Evolutionary conservation across 2,113 vertebrate genomes (phyloP).

Genomic region (Forbesichthys papilliferus): DNA sequence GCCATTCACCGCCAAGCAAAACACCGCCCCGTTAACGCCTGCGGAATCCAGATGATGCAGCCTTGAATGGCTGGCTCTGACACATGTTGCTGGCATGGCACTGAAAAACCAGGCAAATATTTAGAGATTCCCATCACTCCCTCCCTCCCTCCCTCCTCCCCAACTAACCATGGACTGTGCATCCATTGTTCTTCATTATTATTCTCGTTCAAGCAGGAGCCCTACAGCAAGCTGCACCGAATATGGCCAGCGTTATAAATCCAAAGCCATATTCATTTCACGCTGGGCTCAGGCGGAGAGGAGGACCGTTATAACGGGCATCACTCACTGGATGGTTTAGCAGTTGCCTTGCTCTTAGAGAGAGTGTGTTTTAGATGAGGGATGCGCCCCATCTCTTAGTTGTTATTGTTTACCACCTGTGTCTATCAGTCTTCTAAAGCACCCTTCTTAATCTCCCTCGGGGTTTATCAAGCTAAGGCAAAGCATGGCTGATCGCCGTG

Average conservation of each 20-base stretch:
- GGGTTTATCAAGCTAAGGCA: conserved; percentile 22
- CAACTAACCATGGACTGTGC: not conserved
- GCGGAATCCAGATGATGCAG: conserved; percentile 27
- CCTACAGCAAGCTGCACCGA: conserved; percentile 30
- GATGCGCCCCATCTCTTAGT: not conserved
- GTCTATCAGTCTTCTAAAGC: conserved; percentile 28
- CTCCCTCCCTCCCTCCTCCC: conserved; percentile 3
- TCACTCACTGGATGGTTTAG: conserved; percentile 54
- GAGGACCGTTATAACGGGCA: conserved; percentile 41
- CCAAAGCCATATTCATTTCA: conserved; percentile 34
- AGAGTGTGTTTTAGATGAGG: conserved; percentile 11
- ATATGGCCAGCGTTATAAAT: conserved; percentile 48
- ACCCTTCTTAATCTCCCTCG: conserved; percentile 21
- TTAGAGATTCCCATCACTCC: not conserved
- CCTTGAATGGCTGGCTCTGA: conserved; percentile 33
- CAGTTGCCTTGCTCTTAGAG: conserved; percentile 21
- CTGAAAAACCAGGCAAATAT: conserved; percentile 35
- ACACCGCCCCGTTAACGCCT: conserved; percentile 10
- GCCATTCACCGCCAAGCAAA: conserved; percentile 25
- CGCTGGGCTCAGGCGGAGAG: conserved; percentile 19
- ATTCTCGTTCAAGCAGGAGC: conserved; percentile 39
- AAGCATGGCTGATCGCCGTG: not conserved
- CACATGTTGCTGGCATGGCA: conserved; percentile 11
- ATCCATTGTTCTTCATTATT: conserved; percentile 43
- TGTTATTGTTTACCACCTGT: conserved; percentile 33